Evolutionary conservation across 1,140 invertebrate genomes (phyloP), one percentile per base, ranked within the genome.

Genomic region (Lasioglossum baleicum): DNA sequence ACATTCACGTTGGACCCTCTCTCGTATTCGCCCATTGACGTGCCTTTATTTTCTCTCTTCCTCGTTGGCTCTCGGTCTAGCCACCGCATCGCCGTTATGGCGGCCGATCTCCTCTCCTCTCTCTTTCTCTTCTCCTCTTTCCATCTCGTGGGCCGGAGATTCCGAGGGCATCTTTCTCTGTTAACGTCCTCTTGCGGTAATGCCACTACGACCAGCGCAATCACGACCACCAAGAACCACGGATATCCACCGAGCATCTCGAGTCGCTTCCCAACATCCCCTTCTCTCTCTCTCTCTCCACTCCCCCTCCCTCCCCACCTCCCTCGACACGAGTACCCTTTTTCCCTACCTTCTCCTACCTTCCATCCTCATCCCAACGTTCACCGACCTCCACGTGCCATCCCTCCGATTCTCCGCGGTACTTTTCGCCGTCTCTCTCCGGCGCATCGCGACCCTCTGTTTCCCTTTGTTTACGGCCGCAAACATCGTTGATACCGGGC

Each of bases 21-120:
- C 69, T 75, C 84, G 80, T 81, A 81, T 83, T 87, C 82, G 83
- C 75, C 84, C 89, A 90, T 90, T 89, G 89, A 90, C 87, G 85
- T 83, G 83, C 80, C 63, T 74, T 70, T 71, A 58, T 75, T 81
- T 74, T 72, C 80, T 68, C 68, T 77, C 71, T 71, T 77, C 64
- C 83, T 84, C 51, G n/a, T 64, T 68, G 22, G 15, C 26, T 75
- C 61, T 74, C 61, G 17, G n/a, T 83, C 72, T 82, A 82, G 42
- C 67, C 17, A n/a, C 48, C 75, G 31, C n/a, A 15, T 64, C 17
- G 63, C 74, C 60, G 61, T 82, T 76, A 74, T 69, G 58, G 64
- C 31, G 56, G 31, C 81, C 48, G 70, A 66, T 75, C 56, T 35
- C 31, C 51, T 51, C 66, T 61, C 35, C 35, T 35, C 31, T 35